Base-by-base conservation (phyloP, 2,113 vertebrate species). In the Osmerus mordax region DNA sequence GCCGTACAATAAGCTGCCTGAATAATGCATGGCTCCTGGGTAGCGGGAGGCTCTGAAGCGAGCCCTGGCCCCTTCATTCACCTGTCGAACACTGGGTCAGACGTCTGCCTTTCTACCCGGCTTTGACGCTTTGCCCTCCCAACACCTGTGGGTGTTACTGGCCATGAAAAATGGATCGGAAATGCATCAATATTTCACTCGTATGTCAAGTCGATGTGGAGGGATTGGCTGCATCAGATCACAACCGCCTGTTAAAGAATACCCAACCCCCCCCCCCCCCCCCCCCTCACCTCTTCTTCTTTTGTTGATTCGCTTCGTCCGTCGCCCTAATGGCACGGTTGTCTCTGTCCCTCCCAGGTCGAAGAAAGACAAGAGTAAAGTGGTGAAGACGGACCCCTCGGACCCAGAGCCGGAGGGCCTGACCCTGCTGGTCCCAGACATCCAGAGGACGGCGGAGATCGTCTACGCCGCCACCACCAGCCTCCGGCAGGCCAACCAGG, bases 401-500 rank as follows among this genome's bases (percentile, higher is more conserved):
- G 97, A 99, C 73, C 95, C 96, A n/a, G 97, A 99, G 71, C 96
- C 97, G 0, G 97, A 99, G 86, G 97, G 97, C 15, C 89, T 99
- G 77, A 97, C 97, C 0, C 94, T 99, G 54, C 84, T 99, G 77
- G 97, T 99, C 23, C 97, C 97, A 0, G 97, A 99, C 87, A 99
- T 99, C 80, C 97, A 99, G 69, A 96, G 92, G 87, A 99, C 97
- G 0, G 97, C 97, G 0, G 97, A 98, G 89, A 99, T 99, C 0
- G 97, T 99, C 69, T 93, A 93, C 54, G 88, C 93, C 3, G 96
- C 97, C 12, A 98, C 97, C 9, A 98, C 96, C 78, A 98, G 93
- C 74, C 91, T 99, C 47, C 90, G 93, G 47, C 97, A 98, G 77
- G 96, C 96, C 63, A 96, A 97, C 83, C 96, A 99, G 84, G 96